Evolutionary conservation across 2,113 vertebrate genomes (phyloP), one percentile per base, ranked within the genome.

Genomic region (Miniopterus natalensis): DNA sequence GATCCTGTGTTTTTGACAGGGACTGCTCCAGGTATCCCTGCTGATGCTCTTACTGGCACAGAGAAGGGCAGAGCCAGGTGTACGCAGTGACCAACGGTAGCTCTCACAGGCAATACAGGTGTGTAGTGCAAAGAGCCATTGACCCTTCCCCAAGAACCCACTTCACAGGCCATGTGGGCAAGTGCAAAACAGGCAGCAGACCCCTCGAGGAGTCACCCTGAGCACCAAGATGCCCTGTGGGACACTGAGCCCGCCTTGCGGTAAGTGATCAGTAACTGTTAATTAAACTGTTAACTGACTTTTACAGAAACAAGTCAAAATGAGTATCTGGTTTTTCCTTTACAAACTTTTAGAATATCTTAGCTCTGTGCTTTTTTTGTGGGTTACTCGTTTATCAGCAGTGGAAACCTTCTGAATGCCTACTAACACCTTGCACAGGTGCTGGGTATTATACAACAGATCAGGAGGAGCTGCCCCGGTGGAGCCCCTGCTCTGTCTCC

Each of bases 401-500:
- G 49, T 31, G 14, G 57, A 78, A 92, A 29, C 10, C 47, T n/a
- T 71, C 65, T 77, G 55, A 81, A 61, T 3, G 42, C 5, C 57
- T 29, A 49, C 21, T 40, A 85, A 59, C n/a, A 55, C 61, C 70
- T 57, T 57, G 47, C 45, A 36, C 65, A 63, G 15, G 40, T 4
- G 7, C 27, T 27, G 53, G 8, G 21, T 12, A 70, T 36, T n/a
- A 40, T 25, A 27, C 31, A 55, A 29, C 9, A 27, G 11, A 84
- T 2, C 29, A 83, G 23, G 2, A 42, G 42, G 2, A 42, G 42
- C 13, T 25, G 5, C n/a, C 51, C 0, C 7, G 2, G 40, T 1
- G 0, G 40, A 20, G 29, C 14, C 8, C 6, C n/a, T 0, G 1
- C 55, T 42, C 66, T 6, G 1, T 47, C 27, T 49, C 86, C 1